Conservation (phyloP, 2,888 invertebrate genomes). For the Anarsia innoxiella region DNA sequence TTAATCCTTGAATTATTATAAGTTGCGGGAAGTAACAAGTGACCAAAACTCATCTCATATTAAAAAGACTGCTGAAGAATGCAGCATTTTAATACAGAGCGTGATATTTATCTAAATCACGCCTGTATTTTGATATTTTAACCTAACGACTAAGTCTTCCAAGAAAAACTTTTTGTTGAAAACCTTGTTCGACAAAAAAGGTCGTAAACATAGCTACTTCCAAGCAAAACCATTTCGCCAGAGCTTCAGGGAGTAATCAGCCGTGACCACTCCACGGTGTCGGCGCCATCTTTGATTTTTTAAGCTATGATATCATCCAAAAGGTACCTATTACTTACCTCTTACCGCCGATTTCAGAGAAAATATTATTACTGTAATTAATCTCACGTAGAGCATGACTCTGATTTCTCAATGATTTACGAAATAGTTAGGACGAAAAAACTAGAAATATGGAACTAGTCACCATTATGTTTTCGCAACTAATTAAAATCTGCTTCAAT, state of each 20-base stretch:
- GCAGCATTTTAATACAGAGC: too few species aligned
- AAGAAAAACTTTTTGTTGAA: too few species aligned
- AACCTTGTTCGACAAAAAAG: constrained; percentile 6
- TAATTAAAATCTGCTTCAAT: not conserved
- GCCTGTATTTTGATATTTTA: too few species aligned
- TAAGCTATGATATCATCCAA: constrained; percentile 18
- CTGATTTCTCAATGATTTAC: not conserved
- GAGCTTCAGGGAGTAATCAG: constrained; percentile 26
- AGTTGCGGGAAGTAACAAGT: too few species aligned
- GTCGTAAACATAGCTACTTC: constrained; percentile 14
- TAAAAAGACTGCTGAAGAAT: too few species aligned
- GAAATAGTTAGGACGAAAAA: not conserved
- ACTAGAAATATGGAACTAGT: not conserved
- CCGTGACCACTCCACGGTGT: constrained; percentile 14
- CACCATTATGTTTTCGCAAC: not conserved
- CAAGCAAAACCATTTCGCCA: constrained; percentile 19
- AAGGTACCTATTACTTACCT: too few species aligned
- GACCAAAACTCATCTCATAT: too few species aligned
- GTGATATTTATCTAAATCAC: too few species aligned
- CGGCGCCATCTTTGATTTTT: constrained; percentile 14
- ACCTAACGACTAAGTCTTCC: too few species aligned
- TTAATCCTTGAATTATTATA: too few species aligned
- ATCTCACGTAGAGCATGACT: constrained; percentile 7
- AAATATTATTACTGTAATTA: constrained; percentile 6
- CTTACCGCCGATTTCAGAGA: not conserved